A percentile compares a stretch with the other conserved stretches of the same genome.
Conservation (phyloP, 2,113 vertebrate species). For the Vicugna pacos region DNA sequence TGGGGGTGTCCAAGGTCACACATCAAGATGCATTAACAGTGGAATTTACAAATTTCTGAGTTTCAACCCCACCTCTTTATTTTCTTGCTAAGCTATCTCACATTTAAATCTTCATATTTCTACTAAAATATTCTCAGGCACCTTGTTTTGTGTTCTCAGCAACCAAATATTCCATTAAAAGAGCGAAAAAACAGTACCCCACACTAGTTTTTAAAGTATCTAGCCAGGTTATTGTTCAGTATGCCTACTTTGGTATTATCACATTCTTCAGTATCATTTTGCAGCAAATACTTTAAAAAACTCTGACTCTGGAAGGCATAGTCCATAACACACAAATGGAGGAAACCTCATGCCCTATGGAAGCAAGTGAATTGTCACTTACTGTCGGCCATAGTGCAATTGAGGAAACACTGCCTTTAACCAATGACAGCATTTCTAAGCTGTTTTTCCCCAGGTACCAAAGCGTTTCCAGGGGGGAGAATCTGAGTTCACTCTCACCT, state of each 20-base stretch:
- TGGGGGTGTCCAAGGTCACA: neutral
- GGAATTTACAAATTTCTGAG: neutral
- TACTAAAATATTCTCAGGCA: neutral
- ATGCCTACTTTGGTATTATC: neutral
- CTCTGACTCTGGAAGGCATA: neutral
- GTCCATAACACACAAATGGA: neutral
- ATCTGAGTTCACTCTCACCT: conserved; percentile 87
- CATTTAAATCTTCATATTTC: neutral
- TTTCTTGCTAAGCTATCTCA: neutral
- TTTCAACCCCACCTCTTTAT: neutral
- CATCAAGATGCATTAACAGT: neutral
- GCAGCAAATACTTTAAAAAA: neutral
- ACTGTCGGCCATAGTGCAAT: neutral
- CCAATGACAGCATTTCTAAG: neutral
- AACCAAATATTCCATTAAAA: conserved; percentile 28
- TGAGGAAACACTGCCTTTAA: neutral
- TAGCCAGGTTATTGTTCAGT: neutral
- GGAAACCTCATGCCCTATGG: neutral
- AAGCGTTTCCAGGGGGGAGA: neutral
- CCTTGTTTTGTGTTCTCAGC: neutral
- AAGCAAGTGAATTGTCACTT: neutral
- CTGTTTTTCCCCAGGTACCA: neutral
- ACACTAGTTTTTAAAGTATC: neutral
- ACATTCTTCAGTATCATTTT: neutral
- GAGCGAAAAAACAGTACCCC: neutral